Conservation (phyloP, 2,113 vertebrate genomes). For the Oreochromis niloticus region DNA sequence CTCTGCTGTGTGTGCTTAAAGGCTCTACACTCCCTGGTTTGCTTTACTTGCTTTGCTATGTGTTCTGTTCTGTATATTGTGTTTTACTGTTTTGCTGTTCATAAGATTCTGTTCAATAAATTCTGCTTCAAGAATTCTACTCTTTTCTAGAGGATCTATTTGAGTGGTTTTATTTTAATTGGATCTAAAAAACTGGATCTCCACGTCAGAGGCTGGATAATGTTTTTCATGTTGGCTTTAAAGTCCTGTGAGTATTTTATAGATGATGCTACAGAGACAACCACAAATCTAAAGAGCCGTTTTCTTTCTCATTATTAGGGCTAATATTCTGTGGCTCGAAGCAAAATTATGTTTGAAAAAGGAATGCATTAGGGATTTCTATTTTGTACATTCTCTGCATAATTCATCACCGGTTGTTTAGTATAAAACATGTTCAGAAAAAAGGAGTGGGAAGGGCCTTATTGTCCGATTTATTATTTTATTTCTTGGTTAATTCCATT, state of each 20-base stretch:
- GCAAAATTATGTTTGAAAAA: not conserved
- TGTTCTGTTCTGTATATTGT: not conserved
- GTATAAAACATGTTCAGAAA: not conserved
- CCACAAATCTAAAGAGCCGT: not conserved
- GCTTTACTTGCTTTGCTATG: not conserved
- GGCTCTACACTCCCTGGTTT: rapidly evolving
- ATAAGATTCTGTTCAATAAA: not conserved
- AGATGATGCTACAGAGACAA: not conserved
- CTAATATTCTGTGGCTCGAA: not conserved
- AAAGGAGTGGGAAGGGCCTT: not conserved
- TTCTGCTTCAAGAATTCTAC: not conserved
- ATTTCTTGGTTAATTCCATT: not conserved
- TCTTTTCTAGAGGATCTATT: not conserved
- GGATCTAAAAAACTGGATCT: not conserved
- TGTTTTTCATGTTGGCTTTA: not conserved
- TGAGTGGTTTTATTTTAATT: not conserved
- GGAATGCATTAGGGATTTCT: not conserved
- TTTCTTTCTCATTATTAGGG: not conserved
- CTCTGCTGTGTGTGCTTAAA: rapidly evolving
- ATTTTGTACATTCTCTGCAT: not conserved
- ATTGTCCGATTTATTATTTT: not conserved
- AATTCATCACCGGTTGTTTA: not conserved
- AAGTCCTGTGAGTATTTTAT: not conserved
- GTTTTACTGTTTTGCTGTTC: not conserved
- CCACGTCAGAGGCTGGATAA: not conserved